Conservation (phyloP, 2,113 vertebrate species). For the Centropristis striata region DNA sequence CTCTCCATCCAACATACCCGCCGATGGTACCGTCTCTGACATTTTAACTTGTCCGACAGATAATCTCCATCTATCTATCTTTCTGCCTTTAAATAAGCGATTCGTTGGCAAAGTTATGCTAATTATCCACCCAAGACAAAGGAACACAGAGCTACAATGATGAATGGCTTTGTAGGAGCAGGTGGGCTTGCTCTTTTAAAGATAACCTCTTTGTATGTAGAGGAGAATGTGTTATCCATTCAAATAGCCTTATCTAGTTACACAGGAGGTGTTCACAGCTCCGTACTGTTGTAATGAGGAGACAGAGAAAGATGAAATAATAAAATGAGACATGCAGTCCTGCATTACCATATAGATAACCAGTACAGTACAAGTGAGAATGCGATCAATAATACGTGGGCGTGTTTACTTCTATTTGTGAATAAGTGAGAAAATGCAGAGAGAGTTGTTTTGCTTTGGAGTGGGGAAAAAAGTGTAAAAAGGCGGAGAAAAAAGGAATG, state of each 20-base stretch:
- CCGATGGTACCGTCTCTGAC: slow-evolving; percentile 12
- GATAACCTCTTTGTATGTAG: slow-evolving; percentile 76
- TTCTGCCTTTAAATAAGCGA: slow-evolving; percentile 39
- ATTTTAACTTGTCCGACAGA: slow-evolving; percentile 50
- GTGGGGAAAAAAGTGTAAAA: slow-evolving; percentile 2
- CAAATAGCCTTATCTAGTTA: slow-evolving; percentile 78
- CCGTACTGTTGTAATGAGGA: slow-evolving; percentile 75
- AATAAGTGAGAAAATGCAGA: slow-evolving; percentile 35
- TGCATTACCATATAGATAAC: slow-evolving; percentile 83
- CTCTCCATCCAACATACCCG: slow-evolving; percentile 12
- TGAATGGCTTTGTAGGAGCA: slow-evolving; percentile 75
- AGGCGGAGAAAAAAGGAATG: slow-evolving; percentile 5
- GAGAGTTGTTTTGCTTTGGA: slow-evolving; percentile 23
- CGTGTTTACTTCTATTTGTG: slow-evolving; percentile 43
- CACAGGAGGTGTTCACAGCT: slow-evolving; percentile 68
- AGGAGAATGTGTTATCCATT: slow-evolving; percentile 75
- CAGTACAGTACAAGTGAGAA: slow-evolving; percentile 70
- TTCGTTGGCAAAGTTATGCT: slow-evolving; percentile 58
- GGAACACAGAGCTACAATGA: slow-evolving; percentile 54
- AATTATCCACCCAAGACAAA: slow-evolving; percentile 70
- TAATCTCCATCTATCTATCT: slow-evolving; percentile 46
- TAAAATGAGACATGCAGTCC: slow-evolving; percentile 69
- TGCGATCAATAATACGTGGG: slow-evolving; percentile 77
- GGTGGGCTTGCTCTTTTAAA: slow-evolving; percentile 70
- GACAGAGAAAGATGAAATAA: slow-evolving; percentile 76